A percentile compares a stretch with the other conserved stretches of the same genome.
Conservation (phyloP, 2,888 invertebrate species). For the Temnothorax rugatulus region DNA sequence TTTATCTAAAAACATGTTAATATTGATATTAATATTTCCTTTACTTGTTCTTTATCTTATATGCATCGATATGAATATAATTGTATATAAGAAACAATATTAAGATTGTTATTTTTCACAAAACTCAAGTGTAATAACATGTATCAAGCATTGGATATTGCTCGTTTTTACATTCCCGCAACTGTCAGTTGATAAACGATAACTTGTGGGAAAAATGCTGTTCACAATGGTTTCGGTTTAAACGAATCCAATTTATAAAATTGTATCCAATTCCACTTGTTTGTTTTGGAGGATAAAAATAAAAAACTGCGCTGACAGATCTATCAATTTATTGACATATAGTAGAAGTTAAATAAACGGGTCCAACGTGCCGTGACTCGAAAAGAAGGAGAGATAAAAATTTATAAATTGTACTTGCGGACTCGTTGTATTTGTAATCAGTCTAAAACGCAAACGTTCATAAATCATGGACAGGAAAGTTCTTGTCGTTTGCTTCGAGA, state of each 20-base stretch:
- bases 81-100: not conserved
- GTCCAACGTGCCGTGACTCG: not conserved
- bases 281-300: constrained; percentile 9
- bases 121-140: not conserved
- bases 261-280: constrained; percentile 25
- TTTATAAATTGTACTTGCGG: not conserved
- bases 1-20: not conserved
- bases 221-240: not conserved
- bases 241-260: constrained; percentile 29
- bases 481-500: constrained; percentile 12
- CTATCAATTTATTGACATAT: constrained; percentile 34
- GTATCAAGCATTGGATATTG: constrained; percentile 2
- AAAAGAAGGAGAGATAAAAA: not conserved
- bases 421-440: not conserved
- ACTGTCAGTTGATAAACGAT: constrained; percentile 19
- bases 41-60: not conserved
- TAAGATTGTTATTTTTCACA: not conserved
- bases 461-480: constrained; percentile 22
- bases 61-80: not conserved
- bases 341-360: constrained; percentile 10
- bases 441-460: not conserved
- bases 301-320: constrained; percentile 3
- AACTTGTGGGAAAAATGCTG: constrained; percentile 16
- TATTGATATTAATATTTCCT: not conserved
- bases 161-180: constrained; percentile 6